A percentile compares a stretch with the other conserved stretches of the same genome.
phyloP scores from a whole-genome alignment of 2,113 vertebrate genomes.

The Xiphophorus couchianus region DNA sequence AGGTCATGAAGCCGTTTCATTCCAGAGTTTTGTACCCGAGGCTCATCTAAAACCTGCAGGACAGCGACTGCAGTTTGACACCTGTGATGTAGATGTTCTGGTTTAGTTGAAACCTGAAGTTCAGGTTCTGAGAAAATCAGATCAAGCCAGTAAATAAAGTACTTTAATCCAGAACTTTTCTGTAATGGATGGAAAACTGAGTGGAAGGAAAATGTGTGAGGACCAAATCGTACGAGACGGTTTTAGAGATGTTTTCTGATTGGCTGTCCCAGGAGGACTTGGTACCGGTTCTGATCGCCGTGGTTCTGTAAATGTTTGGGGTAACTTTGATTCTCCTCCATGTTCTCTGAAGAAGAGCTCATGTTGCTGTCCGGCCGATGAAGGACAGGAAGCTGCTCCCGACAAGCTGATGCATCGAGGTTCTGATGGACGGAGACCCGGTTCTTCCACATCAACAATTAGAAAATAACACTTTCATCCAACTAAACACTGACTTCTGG shows the following conservation, averaged over 20 bases:
- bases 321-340: background rate
- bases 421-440: background rate
- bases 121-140: background rate
- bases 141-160: background rate
- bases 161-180: no score
- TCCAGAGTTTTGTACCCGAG: no score
- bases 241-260: no score
- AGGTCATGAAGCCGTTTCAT: no score
- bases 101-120: background rate
- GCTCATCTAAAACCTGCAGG: no score
- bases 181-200: no score
- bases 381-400: background rate
- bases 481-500: background rate
- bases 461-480: background rate
- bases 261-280: no score
- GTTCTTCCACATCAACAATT: background rate
- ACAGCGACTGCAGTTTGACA: no score
- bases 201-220: no score
- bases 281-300: no score
- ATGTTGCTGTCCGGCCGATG: constrained; percentile 4
- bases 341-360: background rate
- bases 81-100: background rate
- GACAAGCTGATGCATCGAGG: constrained; percentile 33
- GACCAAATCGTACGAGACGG: no score
- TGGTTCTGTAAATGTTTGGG: background rate